phyloP scores from a whole-genome alignment of 2,797 vertebrate species.

The Hyperoplus immaculatus region DNA sequence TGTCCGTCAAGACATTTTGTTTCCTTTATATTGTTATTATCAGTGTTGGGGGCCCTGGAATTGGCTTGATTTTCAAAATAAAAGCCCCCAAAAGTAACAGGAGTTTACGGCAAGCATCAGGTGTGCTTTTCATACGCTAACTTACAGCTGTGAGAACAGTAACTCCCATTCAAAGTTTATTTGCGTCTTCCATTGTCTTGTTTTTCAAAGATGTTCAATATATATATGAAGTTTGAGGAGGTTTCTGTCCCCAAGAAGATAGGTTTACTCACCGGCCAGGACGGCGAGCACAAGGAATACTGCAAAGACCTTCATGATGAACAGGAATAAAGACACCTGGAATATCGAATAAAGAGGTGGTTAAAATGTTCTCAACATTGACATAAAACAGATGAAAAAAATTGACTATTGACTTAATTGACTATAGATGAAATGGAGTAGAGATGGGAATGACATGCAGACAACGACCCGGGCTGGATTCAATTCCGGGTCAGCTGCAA shows the following conservation, averaged over 20 bases:
- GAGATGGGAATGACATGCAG: too few species aligned
- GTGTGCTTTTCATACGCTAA: neutral
- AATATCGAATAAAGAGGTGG: neutral
- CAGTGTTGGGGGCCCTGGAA: too few species aligned
- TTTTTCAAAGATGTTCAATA: neutral
- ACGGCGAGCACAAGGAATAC: slow-evolving; percentile 74
- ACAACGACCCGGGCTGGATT: too few species aligned
- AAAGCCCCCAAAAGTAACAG: neutral
- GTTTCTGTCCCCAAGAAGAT: neutral
- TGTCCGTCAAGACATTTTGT: too few species aligned
- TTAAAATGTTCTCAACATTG: neutral
- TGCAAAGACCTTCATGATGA: slow-evolving; percentile 83
- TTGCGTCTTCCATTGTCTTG: neutral
- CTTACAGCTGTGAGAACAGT: too few species aligned
- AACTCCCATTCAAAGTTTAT: too few species aligned
- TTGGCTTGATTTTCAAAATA: neutral
- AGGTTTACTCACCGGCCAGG: slow-evolving; percentile 80
- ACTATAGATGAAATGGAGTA: neutral
- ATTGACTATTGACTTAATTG: neutral
- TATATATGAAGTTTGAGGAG: too few species aligned
- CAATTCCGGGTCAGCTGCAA: too few species aligned
- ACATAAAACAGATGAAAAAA: neutral
- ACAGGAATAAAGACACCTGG: slow-evolving; percentile 56
- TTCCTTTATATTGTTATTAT: too few species aligned
- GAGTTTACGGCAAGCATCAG: neutral